Percentiles rank a stretch among this genome's conserved stretches.
Evolutionary conservation across 2,113 vertebrate genomes (phyloP).

Genomic region (Microcebus lehilahytsara): DNA sequence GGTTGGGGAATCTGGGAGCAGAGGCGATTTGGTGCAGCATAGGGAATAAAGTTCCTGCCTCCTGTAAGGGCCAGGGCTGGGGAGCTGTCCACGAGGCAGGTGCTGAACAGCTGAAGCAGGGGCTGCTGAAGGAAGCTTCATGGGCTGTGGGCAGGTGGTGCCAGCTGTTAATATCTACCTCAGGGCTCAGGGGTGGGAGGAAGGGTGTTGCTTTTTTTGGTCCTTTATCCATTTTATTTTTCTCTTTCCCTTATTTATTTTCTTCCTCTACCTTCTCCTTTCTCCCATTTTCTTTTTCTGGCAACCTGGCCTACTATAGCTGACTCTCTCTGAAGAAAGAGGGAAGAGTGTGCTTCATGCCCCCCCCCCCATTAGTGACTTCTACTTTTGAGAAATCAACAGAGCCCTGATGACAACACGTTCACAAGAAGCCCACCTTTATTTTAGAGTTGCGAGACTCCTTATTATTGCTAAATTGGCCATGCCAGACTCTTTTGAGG

Average conservation of each 20-base stretch:
- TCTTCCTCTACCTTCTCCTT: not conserved
- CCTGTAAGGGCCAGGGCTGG: rapidly evolving
- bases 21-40: not conserved
- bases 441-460: not conserved
- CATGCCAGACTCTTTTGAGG: not conserved
- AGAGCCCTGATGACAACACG: not conserved
- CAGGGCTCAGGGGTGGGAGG: not conserved
- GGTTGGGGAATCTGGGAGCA: not conserved
- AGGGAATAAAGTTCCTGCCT: not conserved
- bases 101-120: not conserved
- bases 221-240: not conserved
- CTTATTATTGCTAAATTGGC: not conserved
- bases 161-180: not conserved
- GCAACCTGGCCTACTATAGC: not conserved
- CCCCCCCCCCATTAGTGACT: not conserved
- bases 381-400: not conserved
- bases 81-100: not conserved
- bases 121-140: not conserved
- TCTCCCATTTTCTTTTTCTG: not conserved
- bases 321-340: not conserved
- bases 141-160: not conserved
- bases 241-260: not conserved
- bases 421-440: not conserved
- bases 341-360: not conserved
- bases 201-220: not conserved